phyloP scores from a whole-genome alignment of 2,113 vertebrate genomes.

The Clarias magur region DNA sequence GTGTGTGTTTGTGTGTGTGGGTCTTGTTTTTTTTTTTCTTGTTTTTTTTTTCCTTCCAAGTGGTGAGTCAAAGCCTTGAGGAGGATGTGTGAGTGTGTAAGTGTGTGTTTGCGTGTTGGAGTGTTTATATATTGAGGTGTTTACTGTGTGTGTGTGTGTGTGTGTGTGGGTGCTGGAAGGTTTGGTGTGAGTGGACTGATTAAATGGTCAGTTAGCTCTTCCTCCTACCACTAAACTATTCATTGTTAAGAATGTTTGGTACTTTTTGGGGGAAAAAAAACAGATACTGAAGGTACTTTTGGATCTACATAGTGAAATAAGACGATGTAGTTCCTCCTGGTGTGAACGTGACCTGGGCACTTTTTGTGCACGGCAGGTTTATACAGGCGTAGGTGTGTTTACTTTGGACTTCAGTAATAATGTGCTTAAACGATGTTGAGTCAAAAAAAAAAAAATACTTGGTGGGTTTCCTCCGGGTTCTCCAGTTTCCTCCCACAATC shows the following conservation, averaged over 20 bases:
- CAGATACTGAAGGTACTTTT: not conserved
- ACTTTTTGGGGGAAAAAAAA: not conserved
- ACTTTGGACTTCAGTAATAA: not conserved
- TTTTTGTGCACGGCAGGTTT: not conserved
- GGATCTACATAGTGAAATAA: not conserved
- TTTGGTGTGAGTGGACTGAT: not conserved
- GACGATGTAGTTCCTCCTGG: not conserved
- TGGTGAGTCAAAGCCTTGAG: conserved; percentile 47
- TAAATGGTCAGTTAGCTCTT: conserved; percentile 12
- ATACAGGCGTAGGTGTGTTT: not conserved
- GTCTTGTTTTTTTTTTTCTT: conserved; percentile 7
- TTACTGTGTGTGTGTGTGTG: not conserved
- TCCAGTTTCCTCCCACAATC: no score
- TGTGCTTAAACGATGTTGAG: not conserved
- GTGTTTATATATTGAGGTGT: conserved; percentile 16
- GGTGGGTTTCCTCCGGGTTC: no score
- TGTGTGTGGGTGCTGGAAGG: not conserved
- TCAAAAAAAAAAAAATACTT: no score
- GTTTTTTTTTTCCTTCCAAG: not conserved
- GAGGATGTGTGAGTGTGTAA: not conserved
- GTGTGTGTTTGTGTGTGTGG: not conserved
- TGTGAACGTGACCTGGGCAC: not conserved
- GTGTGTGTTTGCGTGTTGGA: conserved; percentile 6
- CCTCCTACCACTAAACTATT: not conserved
- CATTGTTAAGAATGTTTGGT: not conserved